Evolutionary conservation across 37 sponge, comb jelly and placozoan species (phyloP).

Genomic region (Aplysina aerophoba): DNA sequence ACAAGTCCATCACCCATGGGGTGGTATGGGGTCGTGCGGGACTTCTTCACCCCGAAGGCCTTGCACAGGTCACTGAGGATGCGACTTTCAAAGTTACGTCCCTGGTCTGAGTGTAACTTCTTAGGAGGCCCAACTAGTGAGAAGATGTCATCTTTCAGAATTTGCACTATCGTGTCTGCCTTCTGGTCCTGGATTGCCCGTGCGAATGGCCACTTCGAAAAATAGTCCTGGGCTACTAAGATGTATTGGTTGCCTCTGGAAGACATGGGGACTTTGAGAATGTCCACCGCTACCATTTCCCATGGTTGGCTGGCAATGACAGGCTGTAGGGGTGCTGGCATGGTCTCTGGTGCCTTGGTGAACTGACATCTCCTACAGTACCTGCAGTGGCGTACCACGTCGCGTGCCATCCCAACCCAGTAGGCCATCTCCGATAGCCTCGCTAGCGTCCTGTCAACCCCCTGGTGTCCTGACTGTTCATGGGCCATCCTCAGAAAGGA

Average conservation of each 20-base stretch:
- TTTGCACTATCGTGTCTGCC: conserved; percentile 8
- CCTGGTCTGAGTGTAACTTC: conserved; percentile 16
- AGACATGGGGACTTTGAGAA: conserved; percentile 21
- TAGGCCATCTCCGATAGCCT: conserved; percentile 14
- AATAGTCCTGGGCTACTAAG: conserved; percentile 11
- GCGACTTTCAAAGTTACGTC: conserved; percentile 8
- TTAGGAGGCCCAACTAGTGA: neutral
- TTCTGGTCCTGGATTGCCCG: conserved; percentile 19
- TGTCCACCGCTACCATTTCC: conserved; percentile 18
- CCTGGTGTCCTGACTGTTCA: conserved; percentile 12
- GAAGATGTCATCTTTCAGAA: neutral
- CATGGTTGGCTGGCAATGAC: conserved; percentile 24
- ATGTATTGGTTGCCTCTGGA: conserved; percentile 13
- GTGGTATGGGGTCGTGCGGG: too few species aligned
- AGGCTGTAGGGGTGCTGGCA: conserved; percentile 27
- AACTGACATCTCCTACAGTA: neutral
- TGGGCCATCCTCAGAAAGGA: neutral
- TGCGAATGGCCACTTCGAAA: conserved; percentile 26
- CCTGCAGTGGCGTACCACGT: neutral
- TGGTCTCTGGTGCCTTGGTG: neutral
- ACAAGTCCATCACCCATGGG: too few species aligned
- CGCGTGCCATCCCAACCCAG: conserved; percentile 10
- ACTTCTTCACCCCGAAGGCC: conserved; percentile 11
- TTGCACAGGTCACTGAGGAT: conserved; percentile 9
- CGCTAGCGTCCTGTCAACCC: neutral